Evolutionary conservation across 1,140 invertebrate genomes (phyloP).

Genomic region (Pomacea maculata): DNA sequence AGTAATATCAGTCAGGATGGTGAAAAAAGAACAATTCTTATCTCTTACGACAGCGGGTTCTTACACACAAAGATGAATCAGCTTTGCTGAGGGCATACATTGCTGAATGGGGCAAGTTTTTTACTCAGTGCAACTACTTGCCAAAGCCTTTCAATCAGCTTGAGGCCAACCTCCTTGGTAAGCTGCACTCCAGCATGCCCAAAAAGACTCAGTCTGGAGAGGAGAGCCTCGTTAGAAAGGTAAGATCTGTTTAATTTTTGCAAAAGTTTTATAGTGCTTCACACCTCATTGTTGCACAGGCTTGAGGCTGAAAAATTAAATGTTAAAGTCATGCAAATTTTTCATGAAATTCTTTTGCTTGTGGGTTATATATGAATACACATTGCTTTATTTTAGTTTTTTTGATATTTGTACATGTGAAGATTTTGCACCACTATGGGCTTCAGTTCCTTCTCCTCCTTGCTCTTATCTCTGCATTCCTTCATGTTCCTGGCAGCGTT

Average conservation of each 20-base stretch:
- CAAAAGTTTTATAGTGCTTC: background rate
- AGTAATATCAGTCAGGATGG: too few relatives aligned
- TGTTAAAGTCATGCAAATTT: too few relatives aligned
- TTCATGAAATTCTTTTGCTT: too few relatives aligned
- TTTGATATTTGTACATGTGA: too few relatives aligned
- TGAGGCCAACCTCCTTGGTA: constrained; percentile 80
- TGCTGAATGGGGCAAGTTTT: constrained; percentile 96
- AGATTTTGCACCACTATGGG: too few relatives aligned
- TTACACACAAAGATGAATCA: constrained; percentile 92
- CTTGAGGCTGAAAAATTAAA: too few relatives aligned
- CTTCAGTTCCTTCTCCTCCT: too few relatives aligned
- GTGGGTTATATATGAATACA: too few relatives aligned
- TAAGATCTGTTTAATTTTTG: constrained; percentile 51
- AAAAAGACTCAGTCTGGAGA: constrained; percentile 81
- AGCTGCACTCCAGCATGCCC: constrained; percentile 68
- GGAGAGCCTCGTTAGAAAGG: constrained; percentile 88
- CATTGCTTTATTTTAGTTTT: too few relatives aligned
- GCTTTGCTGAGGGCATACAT: constrained; percentile 96
- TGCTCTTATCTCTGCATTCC: too few relatives aligned
- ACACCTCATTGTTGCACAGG: background rate
- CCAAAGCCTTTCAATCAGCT: constrained; percentile 95
- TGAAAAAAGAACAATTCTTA: constrained; percentile 2
- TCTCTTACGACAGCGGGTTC: constrained; percentile 73
- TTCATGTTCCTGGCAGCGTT: too few relatives aligned
- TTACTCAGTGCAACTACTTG: constrained; percentile 95